Base-by-base conservation (phyloP, 1,140 invertebrate genomes). In the Ceratosolen solmsi region DNA sequence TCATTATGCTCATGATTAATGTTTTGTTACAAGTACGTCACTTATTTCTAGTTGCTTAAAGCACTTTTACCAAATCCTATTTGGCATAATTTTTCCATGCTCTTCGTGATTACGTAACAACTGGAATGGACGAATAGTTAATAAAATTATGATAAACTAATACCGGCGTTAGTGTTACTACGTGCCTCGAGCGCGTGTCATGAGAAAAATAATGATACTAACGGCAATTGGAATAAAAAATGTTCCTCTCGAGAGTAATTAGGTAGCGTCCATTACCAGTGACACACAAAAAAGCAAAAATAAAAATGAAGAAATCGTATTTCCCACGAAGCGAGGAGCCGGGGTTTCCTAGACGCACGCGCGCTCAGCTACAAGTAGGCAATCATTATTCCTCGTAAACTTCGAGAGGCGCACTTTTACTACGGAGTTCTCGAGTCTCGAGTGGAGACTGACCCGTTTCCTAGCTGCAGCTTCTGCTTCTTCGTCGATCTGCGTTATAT, bases 331-430 rank as follows among this genome's bases (percentile, higher is more conserved):
- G 49, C 20, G 11, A 56, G 33, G 49, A 76, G 54, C 46, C 22
- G 41, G 60, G 68, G 71, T 68, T 75, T 81, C 72, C 41, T 38
- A 60, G 65, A 30, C 38, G 38, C 70, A n/a, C 60, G 33, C 73
- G 72, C 51, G 70, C 27, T 36, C 60, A 71, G 74, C 80, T 82
- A 76, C 81, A 82, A 82, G 81, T 78, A 82, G 75, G 81, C 75
- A 78, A 78, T 78, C 75, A 78, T 82, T 82, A 82, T 82, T 82
- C 75, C 81, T 82, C 81, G 75, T 82, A 82, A 82, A 82, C 27
- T 73, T 73, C 58, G 25, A 76, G 81, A 82, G 70, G 68, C 65
- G 74, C 70, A 82, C 65, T 82, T 78, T 78, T 78, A 82, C 81
- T 82, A 41, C 68, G 25, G 70, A 30, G 51, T 60, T 58, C 46